Evolutionary conservation across 2,888 invertebrate genomes (phyloP).

Genomic region (Dasypolia templi): DNA sequence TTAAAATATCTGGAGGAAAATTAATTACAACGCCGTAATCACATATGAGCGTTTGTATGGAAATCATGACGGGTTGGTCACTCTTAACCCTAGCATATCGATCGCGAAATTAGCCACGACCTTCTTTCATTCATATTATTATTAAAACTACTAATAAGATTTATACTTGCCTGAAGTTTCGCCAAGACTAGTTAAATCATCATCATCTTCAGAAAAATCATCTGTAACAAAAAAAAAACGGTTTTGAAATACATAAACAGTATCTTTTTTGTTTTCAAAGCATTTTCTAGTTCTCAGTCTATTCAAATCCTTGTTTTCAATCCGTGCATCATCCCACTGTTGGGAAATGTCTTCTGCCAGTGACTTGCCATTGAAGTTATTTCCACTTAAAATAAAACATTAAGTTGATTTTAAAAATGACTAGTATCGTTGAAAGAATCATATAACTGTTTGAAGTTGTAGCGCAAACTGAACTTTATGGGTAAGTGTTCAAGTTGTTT

Average conservation of each 20-base stretch:
- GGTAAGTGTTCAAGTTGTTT: neutral
- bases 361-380: neutral
- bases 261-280: neutral
- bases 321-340: too few relatives aligned
- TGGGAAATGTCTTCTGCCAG: too few relatives aligned
- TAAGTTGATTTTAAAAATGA: too few relatives aligned
- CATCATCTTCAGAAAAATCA: slow-evolving; percentile 70
- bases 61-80: too few relatives aligned
- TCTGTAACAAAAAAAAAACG: slow-evolving; percentile 74
- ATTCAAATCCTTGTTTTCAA: neutral
- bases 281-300: neutral
- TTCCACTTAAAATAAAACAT: neutral
- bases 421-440: neutral
- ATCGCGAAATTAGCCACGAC: neutral
- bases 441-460: neutral
- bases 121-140: neutral
- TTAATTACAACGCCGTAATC: too few relatives aligned
- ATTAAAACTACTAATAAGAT: neutral
- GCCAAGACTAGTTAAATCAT: slow-evolving; percentile 23
- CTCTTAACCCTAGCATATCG: neutral
- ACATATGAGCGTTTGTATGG: too few relatives aligned
- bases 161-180: slow-evolving; percentile 62
- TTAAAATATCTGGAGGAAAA: too few relatives aligned
- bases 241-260: neutral
- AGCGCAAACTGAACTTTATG: neutral